A percentile compares a stretch with the other conserved stretches of the same genome.
Conservation (phyloP, 2,113 vertebrate genomes). For the Nothobranchius kuhntae region DNA sequence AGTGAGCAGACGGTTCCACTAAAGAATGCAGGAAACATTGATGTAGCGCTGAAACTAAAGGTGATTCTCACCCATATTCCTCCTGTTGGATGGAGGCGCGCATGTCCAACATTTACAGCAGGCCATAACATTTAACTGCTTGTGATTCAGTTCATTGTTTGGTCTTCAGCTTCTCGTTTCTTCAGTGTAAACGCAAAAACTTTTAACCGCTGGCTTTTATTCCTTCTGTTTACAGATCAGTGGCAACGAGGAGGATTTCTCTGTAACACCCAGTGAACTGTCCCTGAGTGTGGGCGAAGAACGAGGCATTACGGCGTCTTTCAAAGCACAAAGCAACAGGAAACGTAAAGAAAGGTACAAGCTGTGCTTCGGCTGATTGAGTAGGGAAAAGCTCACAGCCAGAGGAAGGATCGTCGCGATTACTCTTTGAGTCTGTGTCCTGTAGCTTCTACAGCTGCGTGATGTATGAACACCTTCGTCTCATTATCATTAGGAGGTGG, state of each 20-base stretch:
- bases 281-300: constrained; percentile 86
- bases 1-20: constrained; percentile 85
- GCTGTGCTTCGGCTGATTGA: too few species aligned
- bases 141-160: too few species aligned
- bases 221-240: constrained; percentile 71
- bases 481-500: too few species aligned
- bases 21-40: constrained; percentile 95
- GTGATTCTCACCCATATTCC: constrained; percentile 76
- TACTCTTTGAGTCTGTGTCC: too few species aligned
- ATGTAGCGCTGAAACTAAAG: constrained; percentile 86
- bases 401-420: too few species aligned
- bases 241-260: constrained; percentile 80
- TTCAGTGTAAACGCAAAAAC: not conserved
- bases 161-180: too few species aligned
- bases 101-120: constrained; percentile 39
- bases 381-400: too few species aligned
- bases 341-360: constrained; percentile 82
- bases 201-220: not conserved
- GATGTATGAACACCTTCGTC: too few species aligned
- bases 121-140: constrained; percentile 5
- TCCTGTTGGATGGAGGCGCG: constrained; percentile 45
- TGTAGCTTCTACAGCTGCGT: too few species aligned
- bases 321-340: constrained; percentile 75
- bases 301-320: constrained; percentile 78
- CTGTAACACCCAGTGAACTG: constrained; percentile 84